Conservation (phyloP, 2,888 invertebrate species). For the Vesta saturnalis region DNA sequence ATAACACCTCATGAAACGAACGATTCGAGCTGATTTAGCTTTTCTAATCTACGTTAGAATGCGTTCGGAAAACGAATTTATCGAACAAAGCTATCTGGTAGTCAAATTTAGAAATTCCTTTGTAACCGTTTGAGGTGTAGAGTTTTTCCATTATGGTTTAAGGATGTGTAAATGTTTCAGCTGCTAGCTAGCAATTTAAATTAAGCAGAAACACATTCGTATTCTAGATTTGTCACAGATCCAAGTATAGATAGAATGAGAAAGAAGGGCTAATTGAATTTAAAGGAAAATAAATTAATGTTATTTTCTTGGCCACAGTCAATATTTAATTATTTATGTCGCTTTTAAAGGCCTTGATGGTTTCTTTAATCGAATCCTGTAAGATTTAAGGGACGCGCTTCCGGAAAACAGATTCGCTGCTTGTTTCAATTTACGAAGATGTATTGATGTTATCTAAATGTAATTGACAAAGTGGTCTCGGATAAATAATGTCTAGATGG, state of each 20-base stretch:
- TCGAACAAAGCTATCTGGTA: slow-evolving; percentile 17
- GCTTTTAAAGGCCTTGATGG: slow-evolving; percentile 42
- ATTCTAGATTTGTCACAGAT: slow-evolving; percentile 35
- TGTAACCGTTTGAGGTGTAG: slow-evolving; percentile 18
- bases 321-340: slow-evolving; percentile 45
- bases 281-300: slow-evolving; percentile 38
- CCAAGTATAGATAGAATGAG: slow-evolving; percentile 27
- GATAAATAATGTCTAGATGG: slow-evolving; percentile 42
- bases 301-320: slow-evolving; percentile 32
- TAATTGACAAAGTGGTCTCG: slow-evolving; percentile 46
- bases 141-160: slow-evolving; percentile 27
- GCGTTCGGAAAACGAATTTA: slow-evolving; percentile 20
- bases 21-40: slow-evolving; percentile 1
- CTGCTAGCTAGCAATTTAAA: slow-evolving; percentile 35
- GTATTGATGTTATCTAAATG: slow-evolving; percentile 47
- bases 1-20: slow-evolving; percentile 1
- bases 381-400: slow-evolving; percentile 47
- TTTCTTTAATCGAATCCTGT: slow-evolving; percentile 48
- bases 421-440: slow-evolving; percentile 49
- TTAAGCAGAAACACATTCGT: slow-evolving; percentile 30
- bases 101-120: slow-evolving; percentile 24
- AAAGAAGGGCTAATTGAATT: slow-evolving; percentile 34
- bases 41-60: slow-evolving; percentile 16
- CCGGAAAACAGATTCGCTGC: slow-evolving; percentile 46
- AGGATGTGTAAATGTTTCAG: slow-evolving; percentile 29